Percentiles rank a stretch among this genome's conserved stretches.
phyloP scores from a whole-genome alignment of 2,888 invertebrate genomes.

The Rhabditoides inermis region DNA sequence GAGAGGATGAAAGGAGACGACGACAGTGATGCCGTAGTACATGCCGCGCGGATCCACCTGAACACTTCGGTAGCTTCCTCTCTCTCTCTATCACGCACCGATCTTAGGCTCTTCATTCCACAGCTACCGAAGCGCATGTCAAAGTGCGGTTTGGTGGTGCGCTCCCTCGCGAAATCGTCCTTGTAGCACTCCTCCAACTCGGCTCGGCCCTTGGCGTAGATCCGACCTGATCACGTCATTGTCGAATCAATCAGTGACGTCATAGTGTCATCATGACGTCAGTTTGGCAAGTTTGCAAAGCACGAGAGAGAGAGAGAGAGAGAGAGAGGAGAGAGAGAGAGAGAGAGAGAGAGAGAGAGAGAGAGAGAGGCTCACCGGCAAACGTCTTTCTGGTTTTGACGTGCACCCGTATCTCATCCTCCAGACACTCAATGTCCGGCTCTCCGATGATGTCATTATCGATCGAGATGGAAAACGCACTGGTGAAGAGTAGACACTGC shows the following conservation, averaged over 20 bases:
- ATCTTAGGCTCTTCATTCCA: constrained; percentile 52
- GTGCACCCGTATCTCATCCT: constrained; percentile 49
- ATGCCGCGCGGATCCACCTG: constrained; percentile 52
- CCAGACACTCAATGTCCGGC: constrained; percentile 52
- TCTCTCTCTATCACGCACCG: constrained; percentile 25
- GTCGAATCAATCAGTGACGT: too few species aligned
- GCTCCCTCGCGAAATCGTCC: constrained; percentile 41
- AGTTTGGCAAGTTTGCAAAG: neutral
- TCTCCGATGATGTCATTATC: constrained; percentile 52
- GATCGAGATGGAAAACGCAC: constrained; percentile 39
- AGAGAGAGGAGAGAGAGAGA: neutral
- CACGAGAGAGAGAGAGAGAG: neutral
- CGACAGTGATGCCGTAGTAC: constrained; percentile 52
- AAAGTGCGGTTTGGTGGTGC: constrained; percentile 49
- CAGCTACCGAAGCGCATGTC: constrained; percentile 46
- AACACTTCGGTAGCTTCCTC: neutral
- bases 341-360: neutral
- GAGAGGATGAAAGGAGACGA: constrained; percentile 52
- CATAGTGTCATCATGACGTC: too few species aligned
- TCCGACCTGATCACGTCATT: constrained; percentile 40
- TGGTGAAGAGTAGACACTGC: too few species aligned
- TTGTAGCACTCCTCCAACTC: constrained; percentile 46
- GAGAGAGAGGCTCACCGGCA: constrained; percentile 22
- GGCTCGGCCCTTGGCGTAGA: constrained; percentile 51
- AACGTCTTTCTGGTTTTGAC: constrained; percentile 50